phyloP scores from a whole-genome alignment of 2,888 invertebrate genomes.

The Agyllia agylla region DNA sequence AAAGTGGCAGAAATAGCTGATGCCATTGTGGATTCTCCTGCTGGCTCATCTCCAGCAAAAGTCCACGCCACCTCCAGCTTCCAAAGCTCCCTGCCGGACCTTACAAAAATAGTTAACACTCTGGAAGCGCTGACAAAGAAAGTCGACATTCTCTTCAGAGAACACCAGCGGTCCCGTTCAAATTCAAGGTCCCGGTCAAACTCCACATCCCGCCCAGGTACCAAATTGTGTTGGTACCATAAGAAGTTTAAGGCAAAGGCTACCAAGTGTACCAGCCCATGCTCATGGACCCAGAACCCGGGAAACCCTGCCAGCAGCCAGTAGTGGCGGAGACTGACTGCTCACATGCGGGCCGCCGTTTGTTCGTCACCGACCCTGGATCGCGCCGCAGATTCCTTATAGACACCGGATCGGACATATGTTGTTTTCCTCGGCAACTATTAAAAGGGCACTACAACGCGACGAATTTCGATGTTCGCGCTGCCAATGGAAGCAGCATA shows the following conservation, averaged over 20 bases:
- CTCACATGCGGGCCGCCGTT: background rate
- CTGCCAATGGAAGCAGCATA: too few species aligned
- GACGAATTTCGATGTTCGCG: background rate
- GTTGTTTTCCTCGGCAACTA: background rate
- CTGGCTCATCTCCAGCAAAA: background rate
- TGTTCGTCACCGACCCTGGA: background rate
- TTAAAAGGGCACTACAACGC: background rate
- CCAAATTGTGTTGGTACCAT: background rate
- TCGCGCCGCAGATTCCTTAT: background rate
- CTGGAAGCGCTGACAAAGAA: too few species aligned
- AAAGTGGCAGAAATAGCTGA: background rate
- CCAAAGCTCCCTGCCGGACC: too few species aligned
- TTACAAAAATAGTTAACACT: too few species aligned
- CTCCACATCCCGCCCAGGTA: background rate
- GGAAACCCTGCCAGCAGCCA: background rate
- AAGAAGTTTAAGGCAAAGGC: background rate
- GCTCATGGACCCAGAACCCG: background rate
- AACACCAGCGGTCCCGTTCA: too few species aligned
- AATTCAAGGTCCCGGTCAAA: too few species aligned
- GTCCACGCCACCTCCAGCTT: too few species aligned
- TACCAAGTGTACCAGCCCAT: background rate
- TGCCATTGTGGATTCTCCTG: background rate
- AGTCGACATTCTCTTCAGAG: too few species aligned
- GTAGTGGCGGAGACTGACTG: background rate
- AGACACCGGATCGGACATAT: background rate